phyloP scores from a whole-genome alignment of 2,113 vertebrate species.

The Thalassoma bifasciatum region DNA sequence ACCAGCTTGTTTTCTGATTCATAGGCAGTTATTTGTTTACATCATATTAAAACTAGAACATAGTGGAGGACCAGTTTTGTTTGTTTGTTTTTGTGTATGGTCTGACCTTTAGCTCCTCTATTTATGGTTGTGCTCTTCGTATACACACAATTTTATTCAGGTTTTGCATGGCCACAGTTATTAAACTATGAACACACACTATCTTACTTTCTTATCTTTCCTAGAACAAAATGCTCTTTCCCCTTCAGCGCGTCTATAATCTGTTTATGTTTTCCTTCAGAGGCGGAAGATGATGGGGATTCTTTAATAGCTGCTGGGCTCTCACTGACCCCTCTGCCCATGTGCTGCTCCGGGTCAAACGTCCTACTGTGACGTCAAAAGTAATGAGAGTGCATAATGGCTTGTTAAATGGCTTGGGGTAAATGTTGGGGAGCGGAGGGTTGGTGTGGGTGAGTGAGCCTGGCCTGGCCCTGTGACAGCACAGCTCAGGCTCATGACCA shows the following conservation, averaged over 20 bases:
- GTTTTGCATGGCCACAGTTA: conserved; percentile 21
- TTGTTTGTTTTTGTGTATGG: background rate
- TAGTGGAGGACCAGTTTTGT: background rate
- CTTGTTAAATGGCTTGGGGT: conserved; percentile 60
- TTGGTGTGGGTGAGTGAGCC: conserved; percentile 52
- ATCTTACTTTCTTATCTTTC: conserved; percentile 40
- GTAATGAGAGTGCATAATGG: conserved; percentile 52
- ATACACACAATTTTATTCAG: conserved; percentile 24
- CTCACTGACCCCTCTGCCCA: conserved; percentile 33
- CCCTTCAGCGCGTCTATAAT: conserved; percentile 16
- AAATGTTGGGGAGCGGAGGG: conserved; percentile 42
- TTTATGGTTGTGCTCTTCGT: conserved; percentile 21
- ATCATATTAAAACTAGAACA: too few relatives aligned
- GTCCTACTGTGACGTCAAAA: conserved; percentile 44
- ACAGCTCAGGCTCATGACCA: conserved; percentile 45
- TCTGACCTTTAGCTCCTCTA: conserved; percentile 51
- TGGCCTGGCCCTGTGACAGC: conserved; percentile 50
- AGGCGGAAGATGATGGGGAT: conserved; percentile 29
- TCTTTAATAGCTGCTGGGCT: conserved; percentile 31
- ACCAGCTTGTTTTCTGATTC: too few relatives aligned
- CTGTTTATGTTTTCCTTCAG: conserved; percentile 46
- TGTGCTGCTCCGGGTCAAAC: conserved; percentile 41
- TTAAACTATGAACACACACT: conserved; percentile 35
- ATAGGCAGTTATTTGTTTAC: too few relatives aligned
- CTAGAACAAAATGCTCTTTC: conserved; percentile 41